These are phyloP conservation scores for Eupeodes luniger DNA, from an alignment of 2,888 invertebrate species.

Conservation along the genomic window DNA sequence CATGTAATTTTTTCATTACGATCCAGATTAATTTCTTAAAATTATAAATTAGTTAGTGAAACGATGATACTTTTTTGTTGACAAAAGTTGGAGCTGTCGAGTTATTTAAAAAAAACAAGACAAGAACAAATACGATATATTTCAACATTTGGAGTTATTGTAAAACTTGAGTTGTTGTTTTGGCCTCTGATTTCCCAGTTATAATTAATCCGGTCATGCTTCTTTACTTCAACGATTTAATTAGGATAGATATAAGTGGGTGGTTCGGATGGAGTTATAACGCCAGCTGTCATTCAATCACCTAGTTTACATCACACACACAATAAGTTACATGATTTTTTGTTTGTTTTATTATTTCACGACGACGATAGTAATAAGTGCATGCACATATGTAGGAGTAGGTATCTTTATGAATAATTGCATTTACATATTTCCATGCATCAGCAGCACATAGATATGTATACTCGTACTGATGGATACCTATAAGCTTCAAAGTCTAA, in stretches of 20 bases:
- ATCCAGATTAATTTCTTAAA: too few relatives aligned
- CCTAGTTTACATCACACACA: constrained; percentile 61
- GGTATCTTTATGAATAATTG: constrained; percentile 45
- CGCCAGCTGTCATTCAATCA: constrained; percentile 71
- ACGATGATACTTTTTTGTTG: too few relatives aligned
- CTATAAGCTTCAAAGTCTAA: constrained; percentile 17
- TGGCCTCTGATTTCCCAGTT: too few relatives aligned
- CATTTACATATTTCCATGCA: constrained; percentile 54
- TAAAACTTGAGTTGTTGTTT: too few relatives aligned
- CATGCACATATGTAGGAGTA: constrained; percentile 8
- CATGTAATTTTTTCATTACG: too few relatives aligned
- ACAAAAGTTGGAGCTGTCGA: too few relatives aligned
- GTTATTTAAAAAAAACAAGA: too few relatives aligned
- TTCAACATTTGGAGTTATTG: too few relatives aligned
- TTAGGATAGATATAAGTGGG: constrained; percentile 20
- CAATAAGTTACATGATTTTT: constrained; percentile 56
- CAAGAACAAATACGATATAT: too few relatives aligned
- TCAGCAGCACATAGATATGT: constrained; percentile 8
- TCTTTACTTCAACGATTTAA: not conserved
- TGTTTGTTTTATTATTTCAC: not conserved
- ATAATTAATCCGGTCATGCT: constrained; percentile 19
- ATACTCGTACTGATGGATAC: too few relatives aligned
- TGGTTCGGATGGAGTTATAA: constrained; percentile 12
- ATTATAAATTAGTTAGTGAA: too few relatives aligned
- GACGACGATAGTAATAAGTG: constrained; percentile 13